Evolutionary conservation across 2,888 invertebrate species (phyloP).

Genomic region (Merodon equestris): DNA sequence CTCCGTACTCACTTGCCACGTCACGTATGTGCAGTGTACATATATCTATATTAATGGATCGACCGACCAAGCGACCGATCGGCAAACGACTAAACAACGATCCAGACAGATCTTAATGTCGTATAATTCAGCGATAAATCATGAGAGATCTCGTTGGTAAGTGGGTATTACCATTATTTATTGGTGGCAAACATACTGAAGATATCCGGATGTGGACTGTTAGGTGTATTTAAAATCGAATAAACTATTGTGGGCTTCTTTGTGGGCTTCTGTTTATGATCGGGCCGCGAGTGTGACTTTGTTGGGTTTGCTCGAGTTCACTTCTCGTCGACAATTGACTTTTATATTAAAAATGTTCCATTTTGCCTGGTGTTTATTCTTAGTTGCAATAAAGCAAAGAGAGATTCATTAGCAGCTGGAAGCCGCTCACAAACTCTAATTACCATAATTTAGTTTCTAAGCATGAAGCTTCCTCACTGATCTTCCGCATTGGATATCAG

Average conservation of each 20-base stretch:
- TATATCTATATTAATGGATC: conserved; percentile 21
- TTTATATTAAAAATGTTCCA: too few relatives aligned
- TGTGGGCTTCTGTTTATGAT: conserved; percentile 59
- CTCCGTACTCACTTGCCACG: neutral
- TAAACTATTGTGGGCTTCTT: conserved; percentile 47
- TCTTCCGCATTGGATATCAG: too few relatives aligned
- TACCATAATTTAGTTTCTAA: too few relatives aligned
- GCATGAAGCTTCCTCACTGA: too few relatives aligned
- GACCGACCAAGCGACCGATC: neutral
- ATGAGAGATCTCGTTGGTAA: conserved; percentile 65
- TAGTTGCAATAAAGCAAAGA: too few relatives aligned
- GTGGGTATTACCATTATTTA: conserved; percentile 69
- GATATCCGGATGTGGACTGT: conserved; percentile 68
- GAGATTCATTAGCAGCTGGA: too few relatives aligned
- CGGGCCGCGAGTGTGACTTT: conserved; percentile 50
- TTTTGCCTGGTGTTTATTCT: too few relatives aligned
- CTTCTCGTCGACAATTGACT: conserved; percentile 52
- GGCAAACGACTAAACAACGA: conserved; percentile 62
- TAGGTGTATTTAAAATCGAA: conserved; percentile 64
- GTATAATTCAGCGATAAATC: conserved; percentile 67
- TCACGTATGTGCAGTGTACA: too few relatives aligned
- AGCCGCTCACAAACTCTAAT: too few relatives aligned
- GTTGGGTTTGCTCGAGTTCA: conserved; percentile 44
- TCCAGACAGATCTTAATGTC: conserved; percentile 69
- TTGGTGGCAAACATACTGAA: conserved; percentile 57